These are phyloP conservation scores for Macrosiphum euphorbiae DNA, from an alignment of 2,888 invertebrate species.

Conservation along the genomic window DNA sequence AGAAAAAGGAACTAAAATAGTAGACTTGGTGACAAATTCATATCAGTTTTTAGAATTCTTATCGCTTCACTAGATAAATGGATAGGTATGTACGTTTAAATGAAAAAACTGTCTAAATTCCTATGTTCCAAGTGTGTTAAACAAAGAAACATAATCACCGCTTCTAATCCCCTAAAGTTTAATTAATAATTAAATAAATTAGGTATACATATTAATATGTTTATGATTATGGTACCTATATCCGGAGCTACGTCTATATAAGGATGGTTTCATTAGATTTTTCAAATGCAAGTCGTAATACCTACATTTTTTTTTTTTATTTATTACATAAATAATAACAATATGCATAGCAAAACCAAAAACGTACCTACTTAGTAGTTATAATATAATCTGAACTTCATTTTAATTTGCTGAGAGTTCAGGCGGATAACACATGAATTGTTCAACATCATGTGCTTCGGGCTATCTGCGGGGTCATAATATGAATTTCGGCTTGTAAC, in stretches of 20 bases:
- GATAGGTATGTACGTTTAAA: too few species aligned
- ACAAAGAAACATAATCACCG: too few species aligned
- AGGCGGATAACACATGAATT: background rate
- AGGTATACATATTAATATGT: background rate
- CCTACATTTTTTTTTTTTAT: too few species aligned
- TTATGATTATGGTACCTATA: background rate
- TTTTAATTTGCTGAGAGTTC: background rate
- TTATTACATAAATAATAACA: background rate
- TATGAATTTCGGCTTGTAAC: background rate
- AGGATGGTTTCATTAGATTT: background rate
- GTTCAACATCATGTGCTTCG: background rate
- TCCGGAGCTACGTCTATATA: background rate
- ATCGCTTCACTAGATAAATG: too few species aligned
- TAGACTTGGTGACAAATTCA: too few species aligned
- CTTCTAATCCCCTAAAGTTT: too few species aligned
- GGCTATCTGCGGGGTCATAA: background rate
- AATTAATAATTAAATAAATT: too few species aligned
- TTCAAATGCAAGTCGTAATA: background rate
- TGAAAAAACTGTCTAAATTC: too few species aligned
- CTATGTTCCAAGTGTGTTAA: too few species aligned
- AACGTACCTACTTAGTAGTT: background rate
- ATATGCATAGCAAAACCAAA: background rate
- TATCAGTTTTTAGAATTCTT: too few species aligned
- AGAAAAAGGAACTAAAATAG: too few species aligned
- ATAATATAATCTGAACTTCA: background rate